These are phyloP conservation scores for Vesta saturnalis DNA, from an alignment of 2,888 invertebrate genomes.

Conservation along the genomic window DNA sequence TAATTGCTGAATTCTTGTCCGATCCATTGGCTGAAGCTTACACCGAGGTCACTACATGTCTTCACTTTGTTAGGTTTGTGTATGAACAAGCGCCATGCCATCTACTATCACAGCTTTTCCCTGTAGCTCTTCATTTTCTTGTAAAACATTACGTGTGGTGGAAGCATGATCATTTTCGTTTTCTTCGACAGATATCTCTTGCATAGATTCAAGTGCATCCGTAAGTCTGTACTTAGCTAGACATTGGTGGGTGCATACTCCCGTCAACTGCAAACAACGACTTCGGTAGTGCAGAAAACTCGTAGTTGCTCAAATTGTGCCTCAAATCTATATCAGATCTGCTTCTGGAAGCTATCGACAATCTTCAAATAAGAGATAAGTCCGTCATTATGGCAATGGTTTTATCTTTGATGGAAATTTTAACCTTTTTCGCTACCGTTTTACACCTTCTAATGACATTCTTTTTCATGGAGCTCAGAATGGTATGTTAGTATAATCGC, in stretches of 20 bases:
- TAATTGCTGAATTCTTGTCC: neutral
- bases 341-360: too few species aligned
- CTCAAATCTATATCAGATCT: too few species aligned
- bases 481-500: too few species aligned
- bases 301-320: slow-evolving; percentile 19
- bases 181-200: slow-evolving; percentile 14
- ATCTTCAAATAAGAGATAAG: too few species aligned
- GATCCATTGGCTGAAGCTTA: slow-evolving; percentile 3
- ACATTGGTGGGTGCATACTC: slow-evolving; percentile 15
- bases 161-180: slow-evolving; percentile 7
- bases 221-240: slow-evolving; percentile 18
- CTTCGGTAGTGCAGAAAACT: slow-evolving; percentile 17
- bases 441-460: too few species aligned
- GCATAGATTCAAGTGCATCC: slow-evolving; percentile 15
- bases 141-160: neutral
- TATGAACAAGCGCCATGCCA: too few species aligned
- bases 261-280: slow-evolving; percentile 15
- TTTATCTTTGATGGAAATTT: too few species aligned
- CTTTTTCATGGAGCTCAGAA: too few species aligned
- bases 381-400: too few species aligned
- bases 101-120: slow-evolving; percentile 18
- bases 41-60: slow-evolving; percentile 17
- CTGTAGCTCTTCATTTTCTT: slow-evolving; percentile 16
- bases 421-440: too few species aligned
- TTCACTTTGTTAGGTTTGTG: too few species aligned